These are phyloP conservation scores for Eudemis profundana DNA, from an alignment of 2,888 invertebrate species.

Conservation along the genomic window DNA sequence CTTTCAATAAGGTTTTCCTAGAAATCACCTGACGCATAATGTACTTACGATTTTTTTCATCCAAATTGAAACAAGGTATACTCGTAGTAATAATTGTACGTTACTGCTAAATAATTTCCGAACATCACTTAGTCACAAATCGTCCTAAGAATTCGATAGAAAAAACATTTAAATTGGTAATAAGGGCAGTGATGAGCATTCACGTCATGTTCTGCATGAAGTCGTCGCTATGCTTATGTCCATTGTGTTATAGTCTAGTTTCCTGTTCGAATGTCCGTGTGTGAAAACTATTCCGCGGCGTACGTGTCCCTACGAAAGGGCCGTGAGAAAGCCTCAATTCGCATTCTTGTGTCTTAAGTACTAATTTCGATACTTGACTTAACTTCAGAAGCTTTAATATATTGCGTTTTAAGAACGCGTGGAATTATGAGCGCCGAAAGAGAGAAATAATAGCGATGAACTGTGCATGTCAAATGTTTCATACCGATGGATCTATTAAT, in stretches of 20 bases:
- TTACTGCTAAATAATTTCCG: background rate
- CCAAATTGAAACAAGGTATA: too few species aligned
- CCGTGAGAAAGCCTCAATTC: constrained; percentile 74
- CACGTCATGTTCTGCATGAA: background rate
- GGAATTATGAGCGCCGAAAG: too few species aligned
- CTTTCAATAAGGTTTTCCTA: too few species aligned
- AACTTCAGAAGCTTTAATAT: too few species aligned
- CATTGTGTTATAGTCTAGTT: background rate
- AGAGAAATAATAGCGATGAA: too few species aligned
- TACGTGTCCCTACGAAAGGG: constrained; percentile 63
- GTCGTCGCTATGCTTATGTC: background rate
- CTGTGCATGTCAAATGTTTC: too few species aligned
- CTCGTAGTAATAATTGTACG: too few species aligned
- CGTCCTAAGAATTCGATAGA: background rate
- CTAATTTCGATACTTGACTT: background rate
- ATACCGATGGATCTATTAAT: too few species aligned
- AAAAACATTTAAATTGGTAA: background rate
- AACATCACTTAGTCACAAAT: background rate
- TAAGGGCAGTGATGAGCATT: background rate
- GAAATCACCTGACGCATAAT: too few species aligned
- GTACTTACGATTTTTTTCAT: too few species aligned
- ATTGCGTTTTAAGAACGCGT: too few species aligned
- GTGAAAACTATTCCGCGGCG: constrained; percentile 36
- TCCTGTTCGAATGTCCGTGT: background rate
- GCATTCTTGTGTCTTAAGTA: constrained; percentile 33